Percentiles rank a stretch among this genome's conserved stretches.
phyloP scores from a whole-genome alignment of 1,140 invertebrate genomes.

The Sarcophaga bullata region DNA sequence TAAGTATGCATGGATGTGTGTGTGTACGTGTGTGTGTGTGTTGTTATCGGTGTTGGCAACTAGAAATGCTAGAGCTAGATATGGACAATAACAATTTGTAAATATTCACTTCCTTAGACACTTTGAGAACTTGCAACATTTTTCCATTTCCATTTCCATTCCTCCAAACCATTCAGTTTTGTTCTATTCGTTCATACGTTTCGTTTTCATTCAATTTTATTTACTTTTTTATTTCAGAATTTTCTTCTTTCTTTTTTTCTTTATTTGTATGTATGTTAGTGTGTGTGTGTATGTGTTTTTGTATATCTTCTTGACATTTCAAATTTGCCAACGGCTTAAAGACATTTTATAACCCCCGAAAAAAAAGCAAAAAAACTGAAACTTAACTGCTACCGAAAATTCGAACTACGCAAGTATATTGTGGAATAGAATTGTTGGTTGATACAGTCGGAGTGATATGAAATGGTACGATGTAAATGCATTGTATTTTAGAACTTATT shows the following conservation, averaged over 20 bases:
- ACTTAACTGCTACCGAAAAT: not conserved
- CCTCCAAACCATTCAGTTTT: no score
- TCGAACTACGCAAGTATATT: not conserved
- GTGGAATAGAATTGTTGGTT: no score
- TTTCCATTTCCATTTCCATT: not conserved
- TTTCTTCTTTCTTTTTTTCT: no score
- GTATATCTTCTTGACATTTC: constrained; percentile 26
- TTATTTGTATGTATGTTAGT: no score
- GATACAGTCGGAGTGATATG: no score
- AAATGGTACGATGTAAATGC: no score
- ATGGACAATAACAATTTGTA: constrained; percentile 41
- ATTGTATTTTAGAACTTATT: no score
- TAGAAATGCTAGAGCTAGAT: constrained; percentile 16
- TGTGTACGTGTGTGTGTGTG: not conserved
- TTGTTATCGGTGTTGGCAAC: not conserved
- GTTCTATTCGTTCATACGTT: no score
- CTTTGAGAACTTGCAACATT: constrained; percentile 40
- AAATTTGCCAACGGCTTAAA: constrained; percentile 32
- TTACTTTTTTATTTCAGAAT: no score
- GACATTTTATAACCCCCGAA: not conserved
- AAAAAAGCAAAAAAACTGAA: not conserved
- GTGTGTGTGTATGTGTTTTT: constrained; percentile 14
- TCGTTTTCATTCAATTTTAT: no score
- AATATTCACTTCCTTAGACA: constrained; percentile 40
- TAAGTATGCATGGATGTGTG: no score